Evolutionary conservation across 2,888 invertebrate genomes (phyloP).

Genomic region (Ophraella communa): DNA sequence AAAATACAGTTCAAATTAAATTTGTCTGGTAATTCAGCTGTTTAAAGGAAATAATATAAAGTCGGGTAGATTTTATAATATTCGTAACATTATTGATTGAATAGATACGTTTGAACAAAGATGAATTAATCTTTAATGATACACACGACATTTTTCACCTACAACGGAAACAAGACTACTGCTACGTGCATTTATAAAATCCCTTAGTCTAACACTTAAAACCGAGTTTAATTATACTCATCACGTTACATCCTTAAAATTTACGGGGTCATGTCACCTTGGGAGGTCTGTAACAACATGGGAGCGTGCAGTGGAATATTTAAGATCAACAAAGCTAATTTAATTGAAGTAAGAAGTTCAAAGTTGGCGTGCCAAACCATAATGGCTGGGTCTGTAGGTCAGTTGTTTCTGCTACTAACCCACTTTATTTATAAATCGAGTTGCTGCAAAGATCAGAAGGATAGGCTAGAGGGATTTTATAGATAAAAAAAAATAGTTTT

Average conservation of each 20-base stretch:
- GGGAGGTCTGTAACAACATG: background rate
- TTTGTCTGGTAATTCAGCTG: no score
- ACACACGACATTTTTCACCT: background rate
- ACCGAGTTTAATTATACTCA: background rate
- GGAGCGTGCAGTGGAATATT: background rate
- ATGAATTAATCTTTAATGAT: background rate
- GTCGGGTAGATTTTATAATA: no score
- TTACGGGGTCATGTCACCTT: background rate
- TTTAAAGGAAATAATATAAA: no score
- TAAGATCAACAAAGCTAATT: background rate
- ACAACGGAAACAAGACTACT: background rate
- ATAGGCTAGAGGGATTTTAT: no score
- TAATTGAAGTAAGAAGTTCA: constrained; percentile 10
- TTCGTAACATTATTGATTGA: no score
- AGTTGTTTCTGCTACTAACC: constrained; percentile 8
- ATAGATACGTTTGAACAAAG: background rate
- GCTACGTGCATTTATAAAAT: background rate
- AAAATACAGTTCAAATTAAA: no score
- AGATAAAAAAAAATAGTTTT: no score
- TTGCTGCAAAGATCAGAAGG: no score
- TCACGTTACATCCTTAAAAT: background rate
- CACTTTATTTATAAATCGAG: constrained; percentile 1
- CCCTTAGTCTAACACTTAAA: background rate
- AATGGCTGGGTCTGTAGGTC: constrained; percentile 12
- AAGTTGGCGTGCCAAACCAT: constrained; percentile 9